phyloP scores from a whole-genome alignment of 2,113 vertebrate species.

The Campylorhamphus procurvoides region DNA sequence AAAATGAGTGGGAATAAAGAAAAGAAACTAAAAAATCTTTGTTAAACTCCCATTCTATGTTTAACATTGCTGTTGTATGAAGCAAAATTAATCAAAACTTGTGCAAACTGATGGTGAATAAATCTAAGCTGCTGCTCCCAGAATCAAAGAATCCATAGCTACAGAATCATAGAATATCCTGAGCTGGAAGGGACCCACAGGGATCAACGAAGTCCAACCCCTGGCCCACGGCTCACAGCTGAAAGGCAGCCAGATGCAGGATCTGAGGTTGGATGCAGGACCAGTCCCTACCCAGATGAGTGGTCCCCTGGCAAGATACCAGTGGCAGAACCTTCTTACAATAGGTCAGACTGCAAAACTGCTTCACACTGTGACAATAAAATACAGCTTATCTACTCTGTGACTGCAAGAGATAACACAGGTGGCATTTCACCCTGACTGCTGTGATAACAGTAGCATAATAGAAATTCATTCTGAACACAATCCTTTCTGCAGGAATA shows the following conservation, averaged over 20 bases:
- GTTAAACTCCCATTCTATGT: not conserved
- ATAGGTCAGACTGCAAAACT: not conserved
- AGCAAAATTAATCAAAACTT: not conserved
- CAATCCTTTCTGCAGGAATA: not conserved
- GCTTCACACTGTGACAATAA: not conserved
- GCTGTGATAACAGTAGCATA: not conserved
- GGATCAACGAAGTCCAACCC: fast-evolving
- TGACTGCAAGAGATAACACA: not conserved
- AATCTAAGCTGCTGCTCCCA: not conserved
- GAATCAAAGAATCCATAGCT: not conserved
- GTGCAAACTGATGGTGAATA: not conserved
- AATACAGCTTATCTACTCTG: not conserved
- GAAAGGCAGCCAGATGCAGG: not conserved
- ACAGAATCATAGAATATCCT: not conserved
- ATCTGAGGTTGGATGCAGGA: not conserved
- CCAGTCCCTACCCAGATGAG: not conserved
- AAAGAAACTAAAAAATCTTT: not conserved
- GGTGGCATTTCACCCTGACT: not conserved
- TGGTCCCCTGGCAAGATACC: not conserved
- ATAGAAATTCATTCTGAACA: not conserved
- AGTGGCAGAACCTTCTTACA: not conserved
- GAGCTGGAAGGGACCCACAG: not conserved
- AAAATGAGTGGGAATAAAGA: not conserved
- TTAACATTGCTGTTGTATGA: not conserved
- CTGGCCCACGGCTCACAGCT: not conserved